Conservation (phyloP, 1,140 invertebrate species). For the Maniola jurtina region DNA sequence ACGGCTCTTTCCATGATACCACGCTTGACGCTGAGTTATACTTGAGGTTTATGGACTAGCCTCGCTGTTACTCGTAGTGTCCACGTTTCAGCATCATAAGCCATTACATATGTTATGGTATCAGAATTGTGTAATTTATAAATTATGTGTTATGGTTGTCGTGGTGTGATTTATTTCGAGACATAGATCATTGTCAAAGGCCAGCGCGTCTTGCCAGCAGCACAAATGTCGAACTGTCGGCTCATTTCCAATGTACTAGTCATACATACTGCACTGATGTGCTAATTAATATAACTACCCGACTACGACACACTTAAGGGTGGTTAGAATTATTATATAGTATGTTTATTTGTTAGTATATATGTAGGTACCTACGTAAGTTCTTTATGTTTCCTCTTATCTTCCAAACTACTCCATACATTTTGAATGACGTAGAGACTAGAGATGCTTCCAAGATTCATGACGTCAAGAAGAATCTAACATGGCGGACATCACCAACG, state of each 20-base stretch:
- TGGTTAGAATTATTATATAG: too few relatives aligned
- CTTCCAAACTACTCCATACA: not conserved
- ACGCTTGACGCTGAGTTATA: too few relatives aligned
- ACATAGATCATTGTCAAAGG: conserved; percentile 62
- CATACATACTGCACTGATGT: not conserved
- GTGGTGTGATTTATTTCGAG: conserved; percentile 48
- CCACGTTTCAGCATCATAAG: too few relatives aligned
- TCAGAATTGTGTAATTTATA: not conserved
- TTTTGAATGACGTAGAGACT: too few relatives aligned
- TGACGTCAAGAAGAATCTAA: not conserved
- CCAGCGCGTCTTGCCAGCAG: conserved; percentile 53
- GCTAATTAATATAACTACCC: conserved; percentile 2
- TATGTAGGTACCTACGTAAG: not conserved
- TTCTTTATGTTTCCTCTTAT: not conserved
- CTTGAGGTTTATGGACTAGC: too few relatives aligned
- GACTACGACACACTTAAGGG: not conserved
- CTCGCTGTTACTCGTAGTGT: too few relatives aligned
- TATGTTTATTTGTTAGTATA: not conserved
- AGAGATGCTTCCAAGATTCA: not conserved
- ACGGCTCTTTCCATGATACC: too few relatives aligned
- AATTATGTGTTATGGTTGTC: conserved; percentile 31
- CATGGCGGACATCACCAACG: not conserved
- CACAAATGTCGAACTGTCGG: conserved; percentile 57
- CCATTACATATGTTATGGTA: too few relatives aligned
- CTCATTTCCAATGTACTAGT: conserved; percentile 45